These are phyloP conservation scores for Rhizoglyphus robini DNA, from an alignment of 1,140 invertebrate species.

Conservation along the genomic window DNA sequence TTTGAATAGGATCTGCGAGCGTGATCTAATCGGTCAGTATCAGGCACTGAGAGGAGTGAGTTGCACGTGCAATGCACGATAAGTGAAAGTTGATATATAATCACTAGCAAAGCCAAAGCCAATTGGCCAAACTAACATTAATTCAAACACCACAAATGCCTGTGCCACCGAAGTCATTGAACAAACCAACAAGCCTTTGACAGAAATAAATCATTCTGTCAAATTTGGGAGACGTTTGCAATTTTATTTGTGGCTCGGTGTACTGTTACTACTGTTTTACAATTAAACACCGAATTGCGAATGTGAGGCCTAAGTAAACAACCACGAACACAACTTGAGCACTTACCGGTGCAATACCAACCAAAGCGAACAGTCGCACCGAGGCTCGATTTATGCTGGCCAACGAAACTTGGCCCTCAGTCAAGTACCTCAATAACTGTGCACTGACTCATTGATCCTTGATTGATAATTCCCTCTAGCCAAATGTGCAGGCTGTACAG, in stretches of 20 bases:
- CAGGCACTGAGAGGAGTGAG: neutral
- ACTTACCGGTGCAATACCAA: no score
- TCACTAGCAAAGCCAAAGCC: neutral
- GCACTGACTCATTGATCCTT: no score
- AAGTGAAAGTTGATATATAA: neutral
- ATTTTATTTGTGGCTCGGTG: neutral
- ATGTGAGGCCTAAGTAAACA: no score
- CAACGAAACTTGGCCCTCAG: no score
- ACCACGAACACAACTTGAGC: no score
- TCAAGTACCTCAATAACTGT: no score
- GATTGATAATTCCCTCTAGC: no score
- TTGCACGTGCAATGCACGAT: no score
- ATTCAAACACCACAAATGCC: neutral
- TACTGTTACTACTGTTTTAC: neutral
- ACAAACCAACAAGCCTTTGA: constrained; percentile 2
- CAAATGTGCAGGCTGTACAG: no score
- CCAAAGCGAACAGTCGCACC: no score
- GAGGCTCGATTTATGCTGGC: no score
- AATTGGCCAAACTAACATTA: neutral
- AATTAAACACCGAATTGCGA: neutral
- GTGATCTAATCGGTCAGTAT: neutral
- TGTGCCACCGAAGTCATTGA: neutral
- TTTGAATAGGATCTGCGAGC: constrained; percentile 5
- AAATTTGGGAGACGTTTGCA: neutral
- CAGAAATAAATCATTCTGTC: constrained; percentile 7